phyloP scores from a whole-genome alignment of 2,888 invertebrate species.

The Lycophotia porphyrea region DNA sequence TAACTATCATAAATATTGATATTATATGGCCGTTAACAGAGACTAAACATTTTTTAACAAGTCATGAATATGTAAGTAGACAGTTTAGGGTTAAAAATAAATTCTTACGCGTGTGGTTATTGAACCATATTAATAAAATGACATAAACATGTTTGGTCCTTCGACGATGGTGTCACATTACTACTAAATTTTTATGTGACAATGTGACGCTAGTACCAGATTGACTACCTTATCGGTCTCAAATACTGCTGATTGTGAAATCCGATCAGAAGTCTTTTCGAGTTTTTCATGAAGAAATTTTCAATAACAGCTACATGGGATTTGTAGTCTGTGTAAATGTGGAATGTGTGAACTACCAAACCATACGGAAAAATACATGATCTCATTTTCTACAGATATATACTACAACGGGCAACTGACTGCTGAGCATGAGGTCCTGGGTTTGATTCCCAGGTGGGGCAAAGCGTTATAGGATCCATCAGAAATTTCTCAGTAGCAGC shows the following conservation, averaged over 20 bases:
- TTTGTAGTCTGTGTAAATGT: not conserved
- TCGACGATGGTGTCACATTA: conserved; percentile 1
- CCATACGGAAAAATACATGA: not conserved
- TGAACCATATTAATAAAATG: conserved; percentile 18
- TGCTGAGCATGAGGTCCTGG: no score
- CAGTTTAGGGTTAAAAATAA: not conserved
- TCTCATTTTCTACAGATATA: not conserved
- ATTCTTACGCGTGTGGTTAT: not conserved
- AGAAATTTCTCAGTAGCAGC: no score
- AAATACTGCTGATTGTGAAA: not conserved
- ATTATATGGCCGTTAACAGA: not conserved
- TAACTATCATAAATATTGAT: conserved; percentile 24
- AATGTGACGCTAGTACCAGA: not conserved
- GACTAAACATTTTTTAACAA: not conserved
- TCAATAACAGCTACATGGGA: not conserved
- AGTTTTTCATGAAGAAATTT: not conserved
- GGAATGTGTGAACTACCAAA: not conserved
- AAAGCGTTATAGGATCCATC: no score
- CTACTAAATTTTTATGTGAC: not conserved
- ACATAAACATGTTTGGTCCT: not conserved
- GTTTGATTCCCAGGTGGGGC: no score
- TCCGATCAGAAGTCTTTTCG: no score
- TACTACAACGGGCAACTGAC: no score
- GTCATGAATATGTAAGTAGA: conserved; percentile 30
- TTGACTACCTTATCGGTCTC: not conserved